Conservation (phyloP, 2,113 vertebrate genomes). For the Chionodraco myersi region DNA sequence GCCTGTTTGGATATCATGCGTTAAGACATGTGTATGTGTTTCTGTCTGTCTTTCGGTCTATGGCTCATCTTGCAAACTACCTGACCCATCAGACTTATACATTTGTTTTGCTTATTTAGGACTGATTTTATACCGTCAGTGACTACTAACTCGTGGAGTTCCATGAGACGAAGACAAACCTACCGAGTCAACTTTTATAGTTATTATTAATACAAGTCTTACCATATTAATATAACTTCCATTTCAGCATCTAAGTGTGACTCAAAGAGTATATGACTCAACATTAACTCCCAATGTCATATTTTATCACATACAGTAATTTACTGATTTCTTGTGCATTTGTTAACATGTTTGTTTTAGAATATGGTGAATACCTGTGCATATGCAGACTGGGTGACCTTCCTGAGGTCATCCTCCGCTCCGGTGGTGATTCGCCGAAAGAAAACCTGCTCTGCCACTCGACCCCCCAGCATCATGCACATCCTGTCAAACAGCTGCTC, state of each 20-base stretch:
- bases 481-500: constrained; percentile 97
- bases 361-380: constrained; percentile 86
- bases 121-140: too few relatives aligned
- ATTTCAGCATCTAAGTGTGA: neutral
- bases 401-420: constrained; percentile 94
- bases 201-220: neutral
- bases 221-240: neutral
- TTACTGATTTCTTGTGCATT: neutral
- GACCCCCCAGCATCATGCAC: constrained; percentile 96
- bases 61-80: too few relatives aligned
- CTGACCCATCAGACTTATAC: too few relatives aligned
- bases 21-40: too few relatives aligned
- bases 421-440: constrained; percentile 92
- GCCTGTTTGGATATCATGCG: too few relatives aligned
- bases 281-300: neutral
- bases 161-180: too few relatives aligned
- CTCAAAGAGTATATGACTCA: neutral
- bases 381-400: constrained; percentile 96
- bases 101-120: too few relatives aligned
- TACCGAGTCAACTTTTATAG: too few relatives aligned
- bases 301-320: neutral
- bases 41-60: too few relatives aligned
- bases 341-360: constrained; percentile 12
- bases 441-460: constrained; percentile 96
- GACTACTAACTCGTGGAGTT: too few relatives aligned